Conservation (phyloP, 2,113 vertebrate species). For the Globicephala melas region DNA sequence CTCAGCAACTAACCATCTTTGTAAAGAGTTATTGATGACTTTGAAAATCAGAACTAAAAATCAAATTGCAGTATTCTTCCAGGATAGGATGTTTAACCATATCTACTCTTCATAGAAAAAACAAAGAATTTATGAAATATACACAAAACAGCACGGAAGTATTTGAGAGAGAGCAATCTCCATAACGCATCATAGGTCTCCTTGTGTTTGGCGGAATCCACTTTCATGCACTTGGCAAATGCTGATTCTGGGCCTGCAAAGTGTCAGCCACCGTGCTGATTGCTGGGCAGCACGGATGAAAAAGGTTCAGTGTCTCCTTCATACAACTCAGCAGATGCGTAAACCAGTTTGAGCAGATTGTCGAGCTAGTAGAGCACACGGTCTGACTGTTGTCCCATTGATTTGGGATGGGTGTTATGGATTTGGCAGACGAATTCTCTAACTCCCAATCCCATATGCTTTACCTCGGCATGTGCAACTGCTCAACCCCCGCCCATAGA, state of each 20-base stretch:
- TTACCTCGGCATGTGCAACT: not conserved
- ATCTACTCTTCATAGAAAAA: not conserved
- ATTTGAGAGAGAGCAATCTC: not conserved
- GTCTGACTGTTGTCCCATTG: not conserved
- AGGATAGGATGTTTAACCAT: not conserved
- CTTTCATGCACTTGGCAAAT: not conserved
- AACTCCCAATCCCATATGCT: not conserved
- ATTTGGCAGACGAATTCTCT: not conserved
- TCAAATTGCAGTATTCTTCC: not conserved
- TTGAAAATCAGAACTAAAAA: constrained; percentile 15
- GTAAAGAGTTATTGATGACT: not conserved
- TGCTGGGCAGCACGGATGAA: not conserved
- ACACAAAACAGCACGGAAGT: not conserved
- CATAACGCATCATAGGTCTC: not conserved
- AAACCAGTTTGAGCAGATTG: not conserved
- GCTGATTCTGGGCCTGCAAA: not conserved
- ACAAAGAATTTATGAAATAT: not conserved
- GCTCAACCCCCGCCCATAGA: not conserved
- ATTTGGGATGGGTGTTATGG: not conserved
- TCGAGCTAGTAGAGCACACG: not conserved
- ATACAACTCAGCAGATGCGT: not conserved
- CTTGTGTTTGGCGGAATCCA: not conserved
- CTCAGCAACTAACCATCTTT: not conserved
- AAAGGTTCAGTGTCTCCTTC: not conserved
- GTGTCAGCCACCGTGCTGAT: not conserved